A percentile compares a stretch with the other conserved stretches of the same genome.
Evolutionary conservation across 2,113 vertebrate genomes (phyloP).

Genomic region (Pseudorhombus dupliciocellatus): DNA sequence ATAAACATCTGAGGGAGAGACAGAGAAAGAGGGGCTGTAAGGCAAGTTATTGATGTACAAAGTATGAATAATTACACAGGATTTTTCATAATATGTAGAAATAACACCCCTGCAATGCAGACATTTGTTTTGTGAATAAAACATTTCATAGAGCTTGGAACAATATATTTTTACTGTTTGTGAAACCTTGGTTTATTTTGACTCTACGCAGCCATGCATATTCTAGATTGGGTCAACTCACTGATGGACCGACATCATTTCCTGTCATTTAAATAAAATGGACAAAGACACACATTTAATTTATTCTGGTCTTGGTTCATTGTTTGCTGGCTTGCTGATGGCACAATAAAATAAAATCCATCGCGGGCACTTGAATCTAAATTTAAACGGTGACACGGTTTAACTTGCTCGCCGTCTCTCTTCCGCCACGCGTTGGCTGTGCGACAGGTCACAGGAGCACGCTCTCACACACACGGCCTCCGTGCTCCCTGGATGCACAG

Average conservation of each 20-base stretch:
- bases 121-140: not conserved
- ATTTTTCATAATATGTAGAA: conserved; percentile 63
- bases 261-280: conserved; percentile 5
- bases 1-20: conserved; percentile 83
- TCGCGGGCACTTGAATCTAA: not conserved
- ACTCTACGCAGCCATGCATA: not conserved
- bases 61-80: conserved; percentile 76
- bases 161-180: not conserved
- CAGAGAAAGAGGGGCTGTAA: conserved; percentile 65
- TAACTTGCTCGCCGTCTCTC: not conserved
- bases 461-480: not conserved
- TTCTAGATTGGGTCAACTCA: not conserved
- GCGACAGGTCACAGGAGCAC: conserved; percentile 3
- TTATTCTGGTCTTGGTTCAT: not conserved
- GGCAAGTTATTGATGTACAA: conserved; percentile 90
- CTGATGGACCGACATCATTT: not conserved
- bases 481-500: not conserved
- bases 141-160: not conserved
- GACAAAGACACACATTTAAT: not conserved
- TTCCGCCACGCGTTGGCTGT: not conserved
- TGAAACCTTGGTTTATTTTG: not conserved
- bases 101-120: conserved; percentile 33
- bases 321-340: not conserved
- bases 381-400: not conserved
- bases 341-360: not conserved